Conservation (phyloP, 2,113 vertebrate species). For the Catharus minimus region DNA sequence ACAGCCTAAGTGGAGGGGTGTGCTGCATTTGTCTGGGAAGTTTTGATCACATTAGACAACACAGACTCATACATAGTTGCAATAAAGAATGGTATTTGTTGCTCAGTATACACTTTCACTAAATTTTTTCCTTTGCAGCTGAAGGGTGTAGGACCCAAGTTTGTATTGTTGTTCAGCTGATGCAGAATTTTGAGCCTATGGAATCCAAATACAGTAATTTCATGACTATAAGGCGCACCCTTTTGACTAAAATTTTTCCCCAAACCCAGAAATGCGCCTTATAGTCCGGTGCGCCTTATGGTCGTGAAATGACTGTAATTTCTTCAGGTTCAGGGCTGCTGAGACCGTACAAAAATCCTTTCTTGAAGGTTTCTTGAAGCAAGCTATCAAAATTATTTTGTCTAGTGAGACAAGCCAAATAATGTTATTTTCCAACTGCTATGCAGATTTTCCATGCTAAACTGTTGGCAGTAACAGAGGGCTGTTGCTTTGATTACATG, state of each 20-base stretch:
- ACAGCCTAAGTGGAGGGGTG: fast-evolving
- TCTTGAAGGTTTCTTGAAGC: background rate
- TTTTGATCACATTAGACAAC: background rate
- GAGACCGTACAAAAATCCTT: background rate
- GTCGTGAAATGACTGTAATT: background rate
- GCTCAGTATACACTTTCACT: background rate
- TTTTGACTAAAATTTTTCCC: no score
- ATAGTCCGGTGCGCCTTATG: no score
- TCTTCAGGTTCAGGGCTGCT: background rate
- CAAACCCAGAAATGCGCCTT: no score
- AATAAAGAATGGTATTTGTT: background rate
- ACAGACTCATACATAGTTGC: background rate
- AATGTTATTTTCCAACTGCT: background rate
- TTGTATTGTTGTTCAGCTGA: background rate
- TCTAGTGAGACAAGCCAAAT: background rate
- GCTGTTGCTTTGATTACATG: background rate
- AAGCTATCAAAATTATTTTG: background rate
- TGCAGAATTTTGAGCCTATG: background rate
- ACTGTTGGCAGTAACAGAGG: background rate
- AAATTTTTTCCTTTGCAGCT: background rate
- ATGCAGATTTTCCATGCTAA: background rate
- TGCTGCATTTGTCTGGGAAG: background rate
- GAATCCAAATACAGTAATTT: background rate
- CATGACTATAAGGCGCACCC: no score
- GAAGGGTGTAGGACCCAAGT: background rate